Base-by-base conservation (phyloP, 1,140 invertebrate species). In the Drosophila fuyamai region DNA sequence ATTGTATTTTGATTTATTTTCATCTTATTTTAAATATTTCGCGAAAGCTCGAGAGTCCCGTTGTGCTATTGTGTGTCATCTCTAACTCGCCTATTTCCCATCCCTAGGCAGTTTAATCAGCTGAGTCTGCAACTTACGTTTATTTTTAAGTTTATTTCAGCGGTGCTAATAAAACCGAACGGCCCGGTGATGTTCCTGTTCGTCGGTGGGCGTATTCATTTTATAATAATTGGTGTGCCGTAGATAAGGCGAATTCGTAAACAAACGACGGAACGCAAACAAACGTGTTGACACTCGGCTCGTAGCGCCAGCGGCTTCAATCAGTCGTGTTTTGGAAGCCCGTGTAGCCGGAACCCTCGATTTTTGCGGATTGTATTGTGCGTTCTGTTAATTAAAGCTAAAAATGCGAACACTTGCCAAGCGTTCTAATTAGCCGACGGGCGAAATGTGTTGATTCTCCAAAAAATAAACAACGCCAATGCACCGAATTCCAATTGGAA, bases 161-260 rank as follows among this genome's bases (percentile, higher is more conserved):
- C 10, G 70, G 23, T 40, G 40, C 50, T 51, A 68, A 56, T 70
- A 56, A 63, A 76, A 23, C 40, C 32, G 27, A 29, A 44, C 50
- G 53, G 46, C 51, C 50, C 29, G 62, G 55, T 41, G 41, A 40
- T 65, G 23, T 35, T 47, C 32, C 27, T 56, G 38, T 41, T 55
- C 50, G 38, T 54, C 51, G 44, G 72, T 75, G 72, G 72, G 72
- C 72, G 72, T 75, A 51, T 32, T 16, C 27, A 57, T 43, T 51
- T 76, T 56, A 62, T 44, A 62, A 35, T 56, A 76, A 76, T 57
- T 75, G 47, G 47, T 65, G 72, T 48, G 71, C 71, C 71, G 14
- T 6, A 57, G 71, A 76, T 76, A 76, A 76, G 71, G 27, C 14
- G 36, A 32, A 75, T 51, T 40, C 47, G 60, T 76, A 57, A 67